Base-by-base conservation (phyloP, 2,113 vertebrate species). In the Corythoichthys haematopterus region DNA sequence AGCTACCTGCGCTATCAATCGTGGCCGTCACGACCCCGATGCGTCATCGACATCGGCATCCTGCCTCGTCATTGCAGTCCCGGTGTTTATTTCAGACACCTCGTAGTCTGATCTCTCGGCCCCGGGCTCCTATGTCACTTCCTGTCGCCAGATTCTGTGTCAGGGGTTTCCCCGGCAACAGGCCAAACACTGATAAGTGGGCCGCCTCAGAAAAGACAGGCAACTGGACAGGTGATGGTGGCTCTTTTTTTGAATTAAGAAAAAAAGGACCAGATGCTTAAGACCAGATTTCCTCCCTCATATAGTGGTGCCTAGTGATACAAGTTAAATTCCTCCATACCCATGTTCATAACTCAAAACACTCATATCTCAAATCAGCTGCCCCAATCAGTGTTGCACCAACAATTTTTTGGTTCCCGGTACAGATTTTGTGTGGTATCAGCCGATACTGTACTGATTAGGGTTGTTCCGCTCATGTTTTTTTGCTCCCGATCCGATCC, bases 1-100 rank as follows among this genome's bases (percentile, higher is more conserved):
- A 12, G 20, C 59, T 62, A 60, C 38, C 43, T 13, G 20, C 43
- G 65, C n/a, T n/a, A 66, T 79, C 69, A 57, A 38, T 71, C 62
- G 58, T 52, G n/a, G n/a, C n/a, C n/a, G n/a, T n/a, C 75, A 50
- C 63, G 33, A 52, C 58, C 69, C 33, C 63, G 50, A 65, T 35
- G 69, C 65, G 78, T 69, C 68, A 79, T 82, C 80, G 67, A n/a
- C n/a, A n/a, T n/a, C n/a, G n/a, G 48, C 82, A 78, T 81, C 78
- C 88, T 74, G 76, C 81, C 70, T 80, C 71, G 81, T 74, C 64
- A 64, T 66, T 68, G 69, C 51, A 10, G 43, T 69, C 55, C 10
- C 3, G 68, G 86, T 88, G 64, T 89, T 83, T 64, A 84, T 89
- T 89, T 85, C 85, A 89, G 79, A 85, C 81, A 80, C 84, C 82